These are phyloP conservation scores for Notamacropus eugenii DNA, from an alignment of 2,797 vertebrate species.

Conservation along the genomic window DNA sequence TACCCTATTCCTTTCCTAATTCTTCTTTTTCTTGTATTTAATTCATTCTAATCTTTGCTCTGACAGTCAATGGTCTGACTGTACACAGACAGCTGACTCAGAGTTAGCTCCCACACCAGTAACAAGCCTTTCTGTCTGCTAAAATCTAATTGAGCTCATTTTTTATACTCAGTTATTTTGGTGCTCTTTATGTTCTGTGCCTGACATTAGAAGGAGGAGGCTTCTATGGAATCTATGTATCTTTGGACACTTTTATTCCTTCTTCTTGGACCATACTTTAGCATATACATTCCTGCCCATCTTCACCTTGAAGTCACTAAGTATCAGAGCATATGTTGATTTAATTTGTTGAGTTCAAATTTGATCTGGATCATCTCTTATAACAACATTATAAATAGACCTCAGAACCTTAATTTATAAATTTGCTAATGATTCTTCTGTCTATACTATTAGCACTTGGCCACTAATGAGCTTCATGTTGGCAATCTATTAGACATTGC, in stretches of 20 bases:
- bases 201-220: not conserved
- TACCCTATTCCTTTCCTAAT: not conserved
- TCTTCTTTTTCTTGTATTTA: not conserved
- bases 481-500: not conserved
- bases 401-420: not conserved
- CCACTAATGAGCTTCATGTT: not conserved
- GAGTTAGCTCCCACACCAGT: not conserved
- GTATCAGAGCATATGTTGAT: not conserved
- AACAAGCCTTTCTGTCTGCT: not conserved
- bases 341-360: not conserved
- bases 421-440: not conserved
- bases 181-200: not conserved
- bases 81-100: not conserved
- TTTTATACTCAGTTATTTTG: not conserved
- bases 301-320: not conserved
- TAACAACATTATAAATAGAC: not conserved
- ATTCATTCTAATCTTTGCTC: not conserved
- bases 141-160: not conserved
- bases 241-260: not conserved
- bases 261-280: not conserved
- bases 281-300: not conserved
- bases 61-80: not conserved
- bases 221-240: not conserved
- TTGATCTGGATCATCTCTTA: not conserved
- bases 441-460: not conserved